A percentile compares a stretch with the other conserved stretches of the same genome.
These are phyloP conservation scores for Salarias fasciatus DNA, from an alignment of 2,797 vertebrate genomes.

Conservation along the genomic window DNA sequence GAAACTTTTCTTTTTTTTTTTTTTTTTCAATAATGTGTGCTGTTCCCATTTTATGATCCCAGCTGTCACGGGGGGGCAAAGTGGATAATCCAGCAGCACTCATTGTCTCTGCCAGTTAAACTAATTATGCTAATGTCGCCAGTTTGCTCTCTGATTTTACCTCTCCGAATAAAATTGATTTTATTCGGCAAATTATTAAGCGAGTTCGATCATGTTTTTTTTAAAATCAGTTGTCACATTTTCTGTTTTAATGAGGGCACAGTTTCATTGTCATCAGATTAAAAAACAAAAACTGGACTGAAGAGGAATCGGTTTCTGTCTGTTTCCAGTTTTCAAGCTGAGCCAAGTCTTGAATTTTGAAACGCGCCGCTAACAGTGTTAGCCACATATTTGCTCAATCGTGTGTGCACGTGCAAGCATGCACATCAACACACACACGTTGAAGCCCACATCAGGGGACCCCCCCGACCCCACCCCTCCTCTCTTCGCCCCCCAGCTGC, in stretches of 20 bases:
- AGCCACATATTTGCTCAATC: constrained; percentile 29
- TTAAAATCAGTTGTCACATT: constrained; percentile 1
- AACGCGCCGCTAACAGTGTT: constrained; percentile 24
- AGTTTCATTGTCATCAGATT: not conserved
- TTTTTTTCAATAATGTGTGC: constrained; percentile 2
- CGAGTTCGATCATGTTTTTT: not conserved
- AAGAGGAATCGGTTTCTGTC: not conserved
- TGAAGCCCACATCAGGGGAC: constrained; percentile 49
- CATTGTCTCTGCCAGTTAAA: constrained; percentile 19
- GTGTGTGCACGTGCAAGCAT: constrained; percentile 9
- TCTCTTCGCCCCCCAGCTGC: constrained; percentile 80
- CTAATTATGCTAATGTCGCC: constrained; percentile 26
- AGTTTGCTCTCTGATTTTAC: constrained; percentile 7
- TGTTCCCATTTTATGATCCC: constrained; percentile 8
- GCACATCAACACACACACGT: constrained; percentile 22
- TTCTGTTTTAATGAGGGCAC: not conserved
- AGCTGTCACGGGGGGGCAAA: constrained; percentile 3
- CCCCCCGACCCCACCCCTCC: too few species aligned
- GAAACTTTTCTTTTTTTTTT: constrained; percentile 10
- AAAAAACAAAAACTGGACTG: not conserved
- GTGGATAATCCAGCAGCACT: not conserved
- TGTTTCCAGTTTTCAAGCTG: not conserved
- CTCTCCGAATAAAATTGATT: not conserved
- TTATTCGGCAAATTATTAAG: constrained; percentile 5
- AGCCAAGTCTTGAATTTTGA: constrained; percentile 31